phyloP scores from a whole-genome alignment of 2,888 invertebrate species.

The Chrysolina americana region DNA sequence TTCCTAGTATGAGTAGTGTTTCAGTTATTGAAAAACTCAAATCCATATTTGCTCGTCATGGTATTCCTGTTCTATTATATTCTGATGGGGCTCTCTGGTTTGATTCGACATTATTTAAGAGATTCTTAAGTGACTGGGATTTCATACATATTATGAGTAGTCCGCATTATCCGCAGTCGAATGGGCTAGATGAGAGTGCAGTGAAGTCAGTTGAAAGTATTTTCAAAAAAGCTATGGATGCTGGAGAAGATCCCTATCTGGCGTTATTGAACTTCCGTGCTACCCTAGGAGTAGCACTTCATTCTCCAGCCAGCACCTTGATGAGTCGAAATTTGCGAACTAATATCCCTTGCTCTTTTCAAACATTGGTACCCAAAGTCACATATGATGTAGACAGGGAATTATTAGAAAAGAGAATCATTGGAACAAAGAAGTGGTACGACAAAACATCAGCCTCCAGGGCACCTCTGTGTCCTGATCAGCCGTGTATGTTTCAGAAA shows the following conservation, averaged over 20 bases:
- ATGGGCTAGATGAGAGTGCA: neutral
- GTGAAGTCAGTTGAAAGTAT: neutral
- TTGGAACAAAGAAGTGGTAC: neutral
- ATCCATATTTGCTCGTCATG: neutral
- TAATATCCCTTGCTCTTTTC: neutral
- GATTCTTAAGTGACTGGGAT: neutral
- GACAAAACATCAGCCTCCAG: neutral
- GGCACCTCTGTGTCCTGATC: neutral
- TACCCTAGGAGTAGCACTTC: neutral
- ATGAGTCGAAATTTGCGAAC: neutral
- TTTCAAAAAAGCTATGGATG: neutral
- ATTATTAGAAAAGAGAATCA: neutral
- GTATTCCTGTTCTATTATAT: neutral
- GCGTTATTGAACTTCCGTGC: neutral
- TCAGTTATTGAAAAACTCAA: neutral
- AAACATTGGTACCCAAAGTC: neutral
- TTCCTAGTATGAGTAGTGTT: neutral
- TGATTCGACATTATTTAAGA: neutral
- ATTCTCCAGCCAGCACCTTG: neutral
- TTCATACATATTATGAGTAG: slow-evolving; percentile 1
- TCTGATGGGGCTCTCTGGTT: neutral
- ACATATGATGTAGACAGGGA: neutral
- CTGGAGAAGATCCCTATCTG: neutral
- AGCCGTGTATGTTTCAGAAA: neutral
- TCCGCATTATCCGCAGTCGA: neutral